These are phyloP conservation scores for Zygaena filipendulae DNA, from an alignment of 2,888 invertebrate species.

Conservation along the genomic window DNA sequence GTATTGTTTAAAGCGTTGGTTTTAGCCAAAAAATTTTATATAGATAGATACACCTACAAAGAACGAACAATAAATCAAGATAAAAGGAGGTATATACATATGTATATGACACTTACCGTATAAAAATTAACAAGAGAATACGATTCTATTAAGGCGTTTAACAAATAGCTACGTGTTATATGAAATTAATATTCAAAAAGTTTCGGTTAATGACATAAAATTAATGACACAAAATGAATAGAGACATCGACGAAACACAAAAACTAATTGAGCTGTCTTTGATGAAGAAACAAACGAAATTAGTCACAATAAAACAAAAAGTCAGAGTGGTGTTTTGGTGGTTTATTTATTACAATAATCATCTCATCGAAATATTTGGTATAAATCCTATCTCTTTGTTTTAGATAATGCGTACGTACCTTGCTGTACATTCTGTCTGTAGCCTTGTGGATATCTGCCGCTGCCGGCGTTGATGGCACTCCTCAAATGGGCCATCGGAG, in stretches of 20 bases:
- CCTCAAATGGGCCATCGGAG: constrained; percentile 59
- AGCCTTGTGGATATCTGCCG: constrained; percentile 55
- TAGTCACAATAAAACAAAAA: constrained; percentile 42
- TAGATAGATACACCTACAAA: too few relatives aligned
- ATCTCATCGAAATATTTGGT: constrained; percentile 21
- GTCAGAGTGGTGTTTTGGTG: constrained; percentile 58
- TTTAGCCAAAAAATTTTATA: too few relatives aligned
- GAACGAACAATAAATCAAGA: constrained; percentile 25
- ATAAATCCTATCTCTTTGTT: constrained; percentile 43
- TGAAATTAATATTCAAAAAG: too few relatives aligned
- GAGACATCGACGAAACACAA: constrained; percentile 19
- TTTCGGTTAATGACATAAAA: too few relatives aligned
- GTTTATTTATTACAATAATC: constrained; percentile 22
- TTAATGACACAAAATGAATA: too few relatives aligned
- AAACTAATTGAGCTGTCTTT: constrained; percentile 53
- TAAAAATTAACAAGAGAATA: too few relatives aligned
- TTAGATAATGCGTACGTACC: constrained; percentile 47
- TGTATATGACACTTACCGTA: constrained; percentile 61
- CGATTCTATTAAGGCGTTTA: too few relatives aligned
- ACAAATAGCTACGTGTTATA: too few relatives aligned
- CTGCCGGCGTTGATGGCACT: constrained; percentile 54
- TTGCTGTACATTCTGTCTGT: constrained; percentile 60
- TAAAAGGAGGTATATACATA: too few relatives aligned
- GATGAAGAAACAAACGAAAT: too few relatives aligned
- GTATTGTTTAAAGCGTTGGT: constrained; percentile 43